These are phyloP conservation scores for Pollenia angustigena DNA, from an alignment of 2,888 invertebrate species.

Conservation along the genomic window DNA sequence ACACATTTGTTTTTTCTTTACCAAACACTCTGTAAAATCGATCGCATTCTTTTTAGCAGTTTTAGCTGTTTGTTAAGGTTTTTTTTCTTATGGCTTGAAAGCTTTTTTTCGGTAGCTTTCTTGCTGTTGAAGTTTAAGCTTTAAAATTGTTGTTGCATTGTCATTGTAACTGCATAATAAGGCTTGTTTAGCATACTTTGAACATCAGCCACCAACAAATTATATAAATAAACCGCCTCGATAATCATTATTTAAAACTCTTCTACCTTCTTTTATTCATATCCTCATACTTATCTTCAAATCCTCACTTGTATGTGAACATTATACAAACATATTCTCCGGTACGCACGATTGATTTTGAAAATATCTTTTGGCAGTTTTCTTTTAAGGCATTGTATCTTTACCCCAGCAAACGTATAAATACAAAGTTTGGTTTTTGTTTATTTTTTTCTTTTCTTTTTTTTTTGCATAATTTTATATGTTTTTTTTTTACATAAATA, in stretches of 20 bases:
- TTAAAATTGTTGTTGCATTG: conserved; percentile 41
- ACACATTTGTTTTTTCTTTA: conserved; percentile 34
- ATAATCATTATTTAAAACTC: conserved; percentile 65
- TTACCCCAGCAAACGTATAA: conserved; percentile 3
- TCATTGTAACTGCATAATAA: conserved; percentile 71
- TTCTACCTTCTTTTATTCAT: conserved; percentile 32
- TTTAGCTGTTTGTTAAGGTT: conserved; percentile 19
- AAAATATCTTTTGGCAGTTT: conserved; percentile 46
- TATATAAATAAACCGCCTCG: conserved; percentile 60
- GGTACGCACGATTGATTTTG: conserved; percentile 72
- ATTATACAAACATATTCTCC: conserved; percentile 17
- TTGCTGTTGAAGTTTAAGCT: conserved; percentile 11
- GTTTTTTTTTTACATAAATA: conserved; percentile 50
- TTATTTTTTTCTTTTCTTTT: background rate
- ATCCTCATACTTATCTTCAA: conserved; percentile 34
- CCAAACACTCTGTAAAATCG: conserved; percentile 51
- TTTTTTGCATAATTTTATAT: conserved; percentile 57
- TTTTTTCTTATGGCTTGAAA: background rate
- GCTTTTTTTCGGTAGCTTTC: background rate
- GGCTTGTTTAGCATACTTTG: conserved; percentile 67
- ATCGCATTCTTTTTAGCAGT: conserved; percentile 68
- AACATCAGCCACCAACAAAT: conserved; percentile 45
- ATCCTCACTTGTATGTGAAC: background rate
- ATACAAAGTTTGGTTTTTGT: too few relatives aligned
- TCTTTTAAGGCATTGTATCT: conserved; percentile 31